Conservation (phyloP, 2,888 invertebrate genomes). For the Entomobrya proxima region DNA sequence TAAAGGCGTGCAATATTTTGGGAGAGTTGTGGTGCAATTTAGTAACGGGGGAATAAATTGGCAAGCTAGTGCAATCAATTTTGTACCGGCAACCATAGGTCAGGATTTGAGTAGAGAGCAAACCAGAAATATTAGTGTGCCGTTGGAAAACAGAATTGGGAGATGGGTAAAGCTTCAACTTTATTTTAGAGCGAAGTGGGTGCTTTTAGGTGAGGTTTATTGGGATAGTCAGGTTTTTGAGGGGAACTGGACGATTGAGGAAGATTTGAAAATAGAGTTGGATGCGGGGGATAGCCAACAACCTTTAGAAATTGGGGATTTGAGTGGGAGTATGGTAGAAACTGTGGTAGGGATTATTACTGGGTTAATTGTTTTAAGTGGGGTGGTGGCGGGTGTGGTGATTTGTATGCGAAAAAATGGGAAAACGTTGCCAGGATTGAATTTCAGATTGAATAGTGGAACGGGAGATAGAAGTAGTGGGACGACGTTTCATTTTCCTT, state of each 20-base stretch:
- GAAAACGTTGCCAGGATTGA: no score
- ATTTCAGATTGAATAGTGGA: no score
- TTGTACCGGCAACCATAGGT: slow-evolving; percentile 81
- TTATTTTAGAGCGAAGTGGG: slow-evolving; percentile 87
- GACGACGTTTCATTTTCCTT: slow-evolving; percentile 68
- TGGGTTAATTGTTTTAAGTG: slow-evolving; percentile 72
- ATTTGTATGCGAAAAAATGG: slow-evolving; percentile 74
- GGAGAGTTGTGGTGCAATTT: slow-evolving; percentile 86
- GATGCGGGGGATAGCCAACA: slow-evolving; percentile 73
- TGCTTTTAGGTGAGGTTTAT: slow-evolving; percentile 90
- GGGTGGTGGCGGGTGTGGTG: slow-evolving; percentile 71
- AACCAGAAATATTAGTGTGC: slow-evolving; percentile 88
- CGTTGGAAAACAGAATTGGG: slow-evolving; percentile 86
- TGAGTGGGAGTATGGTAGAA: slow-evolving; percentile 74
- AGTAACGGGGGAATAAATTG: slow-evolving; percentile 83
- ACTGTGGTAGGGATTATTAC: slow-evolving; percentile 74
- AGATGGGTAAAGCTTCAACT: slow-evolving; percentile 86
- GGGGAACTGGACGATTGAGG: slow-evolving; percentile 73
- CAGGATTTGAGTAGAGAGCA: slow-evolving; percentile 81
- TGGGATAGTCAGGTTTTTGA: slow-evolving; percentile 82
- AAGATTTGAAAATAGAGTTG: slow-evolving; percentile 69
- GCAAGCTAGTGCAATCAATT: slow-evolving; percentile 85
- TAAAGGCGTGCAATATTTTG: slow-evolving; percentile 86
- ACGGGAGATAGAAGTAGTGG: slow-evolving; percentile 16
- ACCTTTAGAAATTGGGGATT: slow-evolving; percentile 74